Base-by-base conservation (phyloP, 2,797 vertebrate species). In the Alectoris magna region DNA sequence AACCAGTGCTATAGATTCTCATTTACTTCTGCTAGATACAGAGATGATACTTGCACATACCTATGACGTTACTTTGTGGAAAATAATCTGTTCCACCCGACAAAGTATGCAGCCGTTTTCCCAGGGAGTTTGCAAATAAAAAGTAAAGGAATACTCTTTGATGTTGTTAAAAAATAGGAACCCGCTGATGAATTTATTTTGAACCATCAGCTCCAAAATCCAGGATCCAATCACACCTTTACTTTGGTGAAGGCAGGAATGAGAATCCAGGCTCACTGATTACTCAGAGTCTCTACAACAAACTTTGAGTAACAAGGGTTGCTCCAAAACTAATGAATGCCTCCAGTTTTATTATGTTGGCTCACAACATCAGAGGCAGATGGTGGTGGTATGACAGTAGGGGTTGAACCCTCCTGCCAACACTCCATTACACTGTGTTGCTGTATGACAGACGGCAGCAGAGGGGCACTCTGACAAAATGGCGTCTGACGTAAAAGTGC, bases 141-240 rank as follows among this genome's bases (percentile, higher is more conserved):
- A 31, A 14, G 36, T 70, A 73, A 69, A 73, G 55, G 80, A 88
- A 84, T 39, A 22, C 15, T n/a, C 34, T 27, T 44, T 23, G 90
- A 71, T 91, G 53, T 44, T 31, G 27, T 90, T 34, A 67, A 56
- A 73, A 94, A 93, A 90, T 9, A 80, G n/a, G 24, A 48, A 88
- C n/a, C 36, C 38, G 8, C n/a, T 22, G 76, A 91, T 38, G 31
- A 95, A 44, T 73, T 92, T 73, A 91, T 92, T 88, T 92, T 73
- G 78, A 87, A 73, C 69, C 74, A 64, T 64, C 86, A 90, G 41
- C 31, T 36, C 18, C 71, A 71, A 79, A 93, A 76, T 68, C 60
- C 86, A 76, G 73, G 90, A 79, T 82, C 88, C 48, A 59, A 67
- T 91, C 2, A 0, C 49, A 80, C 21, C 55, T 82, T 85, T 73